These are phyloP conservation scores for Lindbergichthys nudifrons DNA, from an alignment of 2,797 vertebrate genomes.

Conservation along the genomic window DNA sequence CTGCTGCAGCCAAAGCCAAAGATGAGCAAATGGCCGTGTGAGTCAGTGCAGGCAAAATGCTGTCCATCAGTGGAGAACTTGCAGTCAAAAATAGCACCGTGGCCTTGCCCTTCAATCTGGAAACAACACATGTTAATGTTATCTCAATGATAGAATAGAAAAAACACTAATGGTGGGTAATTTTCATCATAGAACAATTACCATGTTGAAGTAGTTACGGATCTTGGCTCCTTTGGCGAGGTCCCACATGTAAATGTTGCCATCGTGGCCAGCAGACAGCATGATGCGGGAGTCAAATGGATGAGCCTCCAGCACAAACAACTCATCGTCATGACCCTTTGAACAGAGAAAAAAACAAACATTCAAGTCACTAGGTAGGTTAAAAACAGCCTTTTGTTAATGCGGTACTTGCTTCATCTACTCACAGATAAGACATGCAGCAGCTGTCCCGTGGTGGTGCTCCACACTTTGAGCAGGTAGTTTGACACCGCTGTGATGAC, in stretches of 20 bases:
- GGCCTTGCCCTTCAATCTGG: slow-evolving; percentile 98
- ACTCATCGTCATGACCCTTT: slow-evolving; percentile 97
- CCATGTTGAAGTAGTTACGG: slow-evolving; percentile 99
- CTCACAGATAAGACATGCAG: slow-evolving; percentile 94
- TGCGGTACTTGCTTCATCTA: slow-evolving; percentile 35
- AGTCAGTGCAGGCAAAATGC: slow-evolving; percentile 98
- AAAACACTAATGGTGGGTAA: rapidly evolving
- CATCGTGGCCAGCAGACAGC: slow-evolving; percentile 96
- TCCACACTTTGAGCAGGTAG: slow-evolving; percentile 98
- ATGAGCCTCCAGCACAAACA: slow-evolving; percentile 97
- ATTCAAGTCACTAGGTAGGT: not conserved
- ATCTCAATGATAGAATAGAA: not conserved
- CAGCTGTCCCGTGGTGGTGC: slow-evolving; percentile 90
- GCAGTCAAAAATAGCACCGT: slow-evolving; percentile 97
- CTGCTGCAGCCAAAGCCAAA: slow-evolving; percentile 97
- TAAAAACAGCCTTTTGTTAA: not conserved
- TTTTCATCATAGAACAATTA: slow-evolving; percentile 64
- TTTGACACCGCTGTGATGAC: slow-evolving; percentile 98
- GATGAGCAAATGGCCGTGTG: slow-evolving; percentile 96
- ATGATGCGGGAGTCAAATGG: slow-evolving; percentile 96
- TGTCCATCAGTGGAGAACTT: slow-evolving; percentile 98
- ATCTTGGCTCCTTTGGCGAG: slow-evolving; percentile 94
- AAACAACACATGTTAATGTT: slow-evolving; percentile 31
- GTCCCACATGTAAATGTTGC: slow-evolving; percentile 98
- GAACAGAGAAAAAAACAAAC: slow-evolving; percentile 9